These are phyloP conservation scores for Hestina assimilis DNA, from an alignment of 1,140 invertebrate species.

Conservation along the genomic window DNA sequence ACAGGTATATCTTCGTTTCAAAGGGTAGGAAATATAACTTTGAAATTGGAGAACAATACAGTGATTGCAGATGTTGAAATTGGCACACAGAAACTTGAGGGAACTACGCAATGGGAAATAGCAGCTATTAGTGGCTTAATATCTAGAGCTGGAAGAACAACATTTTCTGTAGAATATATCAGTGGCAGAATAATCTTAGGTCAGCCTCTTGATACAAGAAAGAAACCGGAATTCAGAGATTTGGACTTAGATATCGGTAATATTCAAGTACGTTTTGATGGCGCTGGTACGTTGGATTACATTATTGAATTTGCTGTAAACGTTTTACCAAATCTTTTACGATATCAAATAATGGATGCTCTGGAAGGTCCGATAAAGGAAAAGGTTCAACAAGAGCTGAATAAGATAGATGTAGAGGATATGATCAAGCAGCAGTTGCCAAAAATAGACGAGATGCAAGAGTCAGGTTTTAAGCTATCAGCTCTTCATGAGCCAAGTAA, in stretches of 20 bases:
- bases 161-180: conserved; percentile 87
- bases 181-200: conserved; percentile 82
- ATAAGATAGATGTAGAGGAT: conserved; percentile 85
- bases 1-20: conserved; percentile 88
- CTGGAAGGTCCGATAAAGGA: conserved; percentile 85
- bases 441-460: conserved; percentile 80
- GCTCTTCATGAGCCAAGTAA: conserved; percentile 37
- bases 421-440: conserved; percentile 83
- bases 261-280: conserved; percentile 87
- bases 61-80: conserved; percentile 83
- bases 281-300: conserved; percentile 90
- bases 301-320: conserved; percentile 87
- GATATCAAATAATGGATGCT: conserved; percentile 91
- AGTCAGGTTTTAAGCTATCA: conserved; percentile 69
- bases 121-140: conserved; percentile 82
- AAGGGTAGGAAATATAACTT: conserved; percentile 86
- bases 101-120: conserved; percentile 88
- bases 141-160: conserved; percentile 83
- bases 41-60: conserved; percentile 85
- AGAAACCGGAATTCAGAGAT: conserved; percentile 84
- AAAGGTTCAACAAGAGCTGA: conserved; percentile 83
- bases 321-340: conserved; percentile 88
- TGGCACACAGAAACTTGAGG: conserved; percentile 87
- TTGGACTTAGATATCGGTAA: conserved; percentile 89
- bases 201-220: conserved; percentile 87